Percentiles rank a stretch among this genome's conserved stretches.
Conservation (phyloP, 2,113 vertebrate genomes). For the Gasterosteus nipponicus region DNA sequence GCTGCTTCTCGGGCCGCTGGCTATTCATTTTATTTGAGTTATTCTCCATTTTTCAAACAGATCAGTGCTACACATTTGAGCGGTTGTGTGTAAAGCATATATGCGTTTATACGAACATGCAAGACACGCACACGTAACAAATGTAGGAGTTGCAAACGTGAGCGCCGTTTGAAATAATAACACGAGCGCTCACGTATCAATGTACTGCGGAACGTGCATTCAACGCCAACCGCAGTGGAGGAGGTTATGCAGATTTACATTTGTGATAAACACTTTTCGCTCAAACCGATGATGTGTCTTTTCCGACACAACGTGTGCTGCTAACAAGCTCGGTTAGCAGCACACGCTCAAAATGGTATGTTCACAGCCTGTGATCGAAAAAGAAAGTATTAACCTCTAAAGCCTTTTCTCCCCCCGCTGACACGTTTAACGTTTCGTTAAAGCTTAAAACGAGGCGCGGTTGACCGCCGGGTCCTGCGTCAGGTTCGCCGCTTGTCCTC, state of each 20-base stretch:
- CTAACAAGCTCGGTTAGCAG: background rate
- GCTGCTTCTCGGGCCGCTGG: slow-evolving; percentile 27
- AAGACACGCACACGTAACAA: background rate
- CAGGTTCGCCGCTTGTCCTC: too few species aligned
- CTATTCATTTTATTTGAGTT: background rate
- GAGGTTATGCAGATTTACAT: background rate
- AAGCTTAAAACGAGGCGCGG: too few species aligned
- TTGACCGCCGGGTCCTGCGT: too few species aligned
- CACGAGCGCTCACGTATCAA: background rate
- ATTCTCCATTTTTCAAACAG: background rate
- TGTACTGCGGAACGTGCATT: background rate
- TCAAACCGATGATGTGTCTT: background rate
- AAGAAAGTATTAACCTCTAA: background rate
- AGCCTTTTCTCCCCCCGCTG: background rate
- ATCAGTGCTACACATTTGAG: background rate
- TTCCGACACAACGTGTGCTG: too few species aligned
- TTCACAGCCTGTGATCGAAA: background rate
- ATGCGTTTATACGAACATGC: background rate
- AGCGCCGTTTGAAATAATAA: background rate
- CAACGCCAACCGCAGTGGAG: background rate
- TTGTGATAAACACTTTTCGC: background rate
- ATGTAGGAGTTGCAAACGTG: background rate
- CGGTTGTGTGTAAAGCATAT: background rate
- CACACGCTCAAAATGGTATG: background rate
- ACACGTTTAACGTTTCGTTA: too few species aligned